Conservation (phyloP, 2,113 vertebrate species). For the Pomatostomus ruficeps region DNA sequence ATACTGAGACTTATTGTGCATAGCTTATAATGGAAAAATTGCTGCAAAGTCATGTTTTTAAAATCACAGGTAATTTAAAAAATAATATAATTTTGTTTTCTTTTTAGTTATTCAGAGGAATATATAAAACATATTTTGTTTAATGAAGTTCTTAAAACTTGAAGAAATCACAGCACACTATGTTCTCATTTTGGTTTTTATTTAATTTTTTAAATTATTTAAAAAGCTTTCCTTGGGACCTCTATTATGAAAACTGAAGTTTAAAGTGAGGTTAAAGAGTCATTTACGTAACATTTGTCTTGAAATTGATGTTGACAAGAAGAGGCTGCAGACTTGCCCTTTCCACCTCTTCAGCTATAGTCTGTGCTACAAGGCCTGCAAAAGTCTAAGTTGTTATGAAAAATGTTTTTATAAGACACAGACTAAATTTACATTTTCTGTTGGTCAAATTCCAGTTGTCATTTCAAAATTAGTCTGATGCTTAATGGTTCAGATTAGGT, state of each 20-base stretch:
- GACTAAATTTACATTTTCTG: neutral
- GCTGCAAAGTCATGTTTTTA: neutral
- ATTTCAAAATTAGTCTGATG: neutral
- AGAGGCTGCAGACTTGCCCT: neutral
- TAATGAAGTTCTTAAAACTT: neutral
- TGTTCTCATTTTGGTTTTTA: neutral
- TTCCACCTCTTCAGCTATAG: neutral
- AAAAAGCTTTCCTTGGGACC: neutral
- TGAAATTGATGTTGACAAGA: neutral
- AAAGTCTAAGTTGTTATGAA: neutral
- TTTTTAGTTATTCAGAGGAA: neutral
- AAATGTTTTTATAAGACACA: accelerated
- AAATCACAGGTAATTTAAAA: neutral
- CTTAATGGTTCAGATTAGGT: neutral
- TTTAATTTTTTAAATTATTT: neutral
- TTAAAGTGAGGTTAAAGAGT: neutral
- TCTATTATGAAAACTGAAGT: neutral
- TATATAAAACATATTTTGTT: neutral
- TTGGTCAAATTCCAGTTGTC: neutral
- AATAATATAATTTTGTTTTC: neutral
- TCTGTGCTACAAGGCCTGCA: neutral
- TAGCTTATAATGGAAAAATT: neutral
- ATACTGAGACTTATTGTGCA: neutral
- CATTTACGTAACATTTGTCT: neutral
- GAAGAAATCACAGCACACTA: accelerated